Base-by-base conservation (phyloP, 2,888 invertebrate genomes). In the Cheilosia urbana region DNA sequence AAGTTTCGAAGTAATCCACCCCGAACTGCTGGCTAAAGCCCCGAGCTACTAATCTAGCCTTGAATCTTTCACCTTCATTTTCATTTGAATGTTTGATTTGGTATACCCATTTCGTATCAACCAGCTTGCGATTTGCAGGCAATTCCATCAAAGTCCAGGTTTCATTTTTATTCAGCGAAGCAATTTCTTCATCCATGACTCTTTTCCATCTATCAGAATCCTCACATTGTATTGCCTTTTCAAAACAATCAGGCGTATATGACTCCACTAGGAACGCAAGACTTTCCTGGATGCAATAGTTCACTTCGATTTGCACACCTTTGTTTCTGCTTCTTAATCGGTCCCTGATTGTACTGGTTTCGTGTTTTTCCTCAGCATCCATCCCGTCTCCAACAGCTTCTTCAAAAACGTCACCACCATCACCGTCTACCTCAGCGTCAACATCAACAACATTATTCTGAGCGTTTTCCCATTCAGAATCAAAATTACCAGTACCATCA, bases 161-260 rank as follows among this genome's bases (percentile, higher is more conserved):
- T 17, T 87, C 34, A 68, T 87, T 87, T 55, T 72, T 73, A 13
- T 63, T 21, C 37, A 88, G 47, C 13, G 87, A 81, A 42, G 13
- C 17, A 21, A 66, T 72, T 45, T 79, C 79, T 17, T 65, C 72
- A 19, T 72, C 58, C 66, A 79, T 79, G 34, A 45, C 51, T 34
- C 2, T 42, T 68, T 34, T 55, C 53, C 71, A 73, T 42, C 42
- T 65, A 27, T 24, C 37, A 19, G 68, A 53, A 21, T 69, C 42
- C 15, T 72, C 27, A 9, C 42, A 88, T 11, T 55, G 83, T 87
- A 55, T 66, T 19, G 66, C 75, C 11, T 30, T 47, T 58, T 66
- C 66, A 66, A 58, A 68, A 11, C 51, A 42, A 21, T 66, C 65
- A 58, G 66, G 60, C 24, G 42, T 37, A 60, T 60, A 76, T 11